Percentiles rank a stretch among this genome's conserved stretches.
Conservation (phyloP, 1,140 invertebrate genomes). For the Solenopsis invicta region DNA sequence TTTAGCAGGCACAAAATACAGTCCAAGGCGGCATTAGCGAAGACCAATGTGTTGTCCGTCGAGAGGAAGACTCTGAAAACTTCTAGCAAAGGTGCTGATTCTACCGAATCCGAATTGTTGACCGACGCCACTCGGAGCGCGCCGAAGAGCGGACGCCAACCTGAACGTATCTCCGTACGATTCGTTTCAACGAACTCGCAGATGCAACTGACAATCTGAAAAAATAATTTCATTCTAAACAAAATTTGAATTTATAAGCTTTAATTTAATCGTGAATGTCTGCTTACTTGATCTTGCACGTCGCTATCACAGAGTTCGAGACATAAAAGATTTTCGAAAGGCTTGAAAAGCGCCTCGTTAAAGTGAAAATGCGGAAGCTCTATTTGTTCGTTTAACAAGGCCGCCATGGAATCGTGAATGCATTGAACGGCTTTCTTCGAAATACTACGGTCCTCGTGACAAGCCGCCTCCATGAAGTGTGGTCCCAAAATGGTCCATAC, state of each 20-base stretch:
- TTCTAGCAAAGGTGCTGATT: constrained; percentile 93
- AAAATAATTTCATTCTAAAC: background rate
- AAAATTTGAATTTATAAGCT: background rate
- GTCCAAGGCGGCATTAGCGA: constrained; percentile 97
- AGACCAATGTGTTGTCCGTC: constrained; percentile 96
- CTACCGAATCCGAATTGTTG: constrained; percentile 87
- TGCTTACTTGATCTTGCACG: constrained; percentile 93
- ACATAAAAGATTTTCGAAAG: constrained; percentile 97
- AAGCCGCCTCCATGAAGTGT: constrained; percentile 97
- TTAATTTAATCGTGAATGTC: background rate
- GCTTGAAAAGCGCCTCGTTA: constrained; percentile 97
- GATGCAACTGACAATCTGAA: constrained; percentile 96
- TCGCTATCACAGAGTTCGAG: constrained; percentile 96
- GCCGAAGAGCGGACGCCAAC: constrained; percentile 97
- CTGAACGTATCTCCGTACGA: constrained; percentile 96
- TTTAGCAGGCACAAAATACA: constrained; percentile 96
- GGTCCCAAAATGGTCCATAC: constrained; percentile 96
- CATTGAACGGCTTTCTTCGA: constrained; percentile 97
- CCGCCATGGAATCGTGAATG: constrained; percentile 96
- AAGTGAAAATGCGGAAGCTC: constrained; percentile 98
- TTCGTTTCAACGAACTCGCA: constrained; percentile 98
- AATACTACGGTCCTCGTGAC: constrained; percentile 95
- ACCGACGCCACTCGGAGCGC: constrained; percentile 94
- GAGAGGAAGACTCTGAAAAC: constrained; percentile 97
- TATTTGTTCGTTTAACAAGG: constrained; percentile 94